Conservation (phyloP, 2,113 vertebrate species). For the Austrofundulus limnaeus region DNA sequence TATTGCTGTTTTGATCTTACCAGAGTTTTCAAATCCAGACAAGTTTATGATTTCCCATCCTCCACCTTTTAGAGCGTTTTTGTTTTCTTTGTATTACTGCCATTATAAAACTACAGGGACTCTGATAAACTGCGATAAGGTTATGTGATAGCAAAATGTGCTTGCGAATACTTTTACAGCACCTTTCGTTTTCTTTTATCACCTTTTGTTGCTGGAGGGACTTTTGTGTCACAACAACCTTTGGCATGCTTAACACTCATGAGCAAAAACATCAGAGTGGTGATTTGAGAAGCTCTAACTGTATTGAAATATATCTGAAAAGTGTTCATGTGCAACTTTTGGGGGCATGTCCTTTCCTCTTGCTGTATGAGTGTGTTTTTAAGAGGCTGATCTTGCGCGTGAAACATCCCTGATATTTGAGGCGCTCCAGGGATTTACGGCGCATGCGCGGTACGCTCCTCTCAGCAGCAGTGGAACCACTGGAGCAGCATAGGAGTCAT, state of each 20-base stretch:
- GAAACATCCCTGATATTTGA: conserved; percentile 82
- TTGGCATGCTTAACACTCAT: background rate
- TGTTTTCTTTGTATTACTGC: background rate
- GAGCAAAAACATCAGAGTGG: background rate
- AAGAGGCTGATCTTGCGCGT: conserved; percentile 77
- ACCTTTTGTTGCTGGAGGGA: background rate
- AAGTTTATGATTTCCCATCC: conserved; percentile 9
- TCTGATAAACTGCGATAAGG: background rate
- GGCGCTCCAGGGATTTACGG: conserved; percentile 77
- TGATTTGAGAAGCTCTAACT: background rate
- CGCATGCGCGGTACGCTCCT: conserved; percentile 70
- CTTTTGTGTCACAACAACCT: background rate
- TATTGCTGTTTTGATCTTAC: background rate
- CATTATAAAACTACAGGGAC: background rate
- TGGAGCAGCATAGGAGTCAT: conserved; percentile 78
- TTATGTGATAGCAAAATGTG: background rate
- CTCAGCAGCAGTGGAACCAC: conserved; percentile 67
- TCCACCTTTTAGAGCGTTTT: background rate
- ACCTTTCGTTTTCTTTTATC: conserved; percentile 15
- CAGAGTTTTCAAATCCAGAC: background rate
- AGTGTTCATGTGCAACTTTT: background rate
- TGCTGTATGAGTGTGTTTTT: conserved; percentile 32
- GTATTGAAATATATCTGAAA: background rate
- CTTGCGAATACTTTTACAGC: conserved; percentile 7
- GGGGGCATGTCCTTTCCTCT: background rate